Evolutionary conservation across 2,797 vertebrate species (phyloP).

Genomic region (Perodicticus potto): DNA sequence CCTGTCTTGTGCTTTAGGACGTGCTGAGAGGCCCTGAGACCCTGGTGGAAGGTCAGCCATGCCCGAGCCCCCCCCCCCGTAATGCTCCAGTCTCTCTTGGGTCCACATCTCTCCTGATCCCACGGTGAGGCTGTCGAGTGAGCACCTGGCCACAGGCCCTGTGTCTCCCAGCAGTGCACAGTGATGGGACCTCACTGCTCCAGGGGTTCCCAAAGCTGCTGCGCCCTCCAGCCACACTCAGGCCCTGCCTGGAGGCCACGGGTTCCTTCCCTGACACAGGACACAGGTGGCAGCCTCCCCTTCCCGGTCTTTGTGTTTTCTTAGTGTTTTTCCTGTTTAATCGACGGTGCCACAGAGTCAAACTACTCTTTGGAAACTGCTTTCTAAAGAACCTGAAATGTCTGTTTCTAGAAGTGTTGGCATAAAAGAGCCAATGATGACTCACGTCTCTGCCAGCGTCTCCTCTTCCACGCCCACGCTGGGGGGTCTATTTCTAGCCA

Average conservation of each 20-base stretch:
- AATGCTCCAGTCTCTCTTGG: not conserved
- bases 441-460: not conserved
- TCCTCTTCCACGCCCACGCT: not conserved
- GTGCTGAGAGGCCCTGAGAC: not conserved
- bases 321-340: too few relatives aligned
- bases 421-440: not conserved
- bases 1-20: not conserved
- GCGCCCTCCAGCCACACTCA: too few relatives aligned
- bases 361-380: not conserved
- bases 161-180: not conserved
- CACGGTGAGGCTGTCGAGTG: too few relatives aligned
- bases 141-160: not conserved
- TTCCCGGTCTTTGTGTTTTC: rapidly evolving
- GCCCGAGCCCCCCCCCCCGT: not conserved
- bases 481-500: not conserved
- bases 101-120: too few relatives aligned
- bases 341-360: not conserved
- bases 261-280: not conserved
- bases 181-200: rapidly evolving
- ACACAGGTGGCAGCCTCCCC: rapidly evolving
- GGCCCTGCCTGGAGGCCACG: not conserved
- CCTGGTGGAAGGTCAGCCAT: rapidly evolving
- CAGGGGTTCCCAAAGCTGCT: rapidly evolving
- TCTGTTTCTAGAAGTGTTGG: not conserved
- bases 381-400: not conserved